These are phyloP conservation scores for Rhyacophila brunnea DNA, from an alignment of 1,140 invertebrate genomes.

Conservation along the genomic window DNA sequence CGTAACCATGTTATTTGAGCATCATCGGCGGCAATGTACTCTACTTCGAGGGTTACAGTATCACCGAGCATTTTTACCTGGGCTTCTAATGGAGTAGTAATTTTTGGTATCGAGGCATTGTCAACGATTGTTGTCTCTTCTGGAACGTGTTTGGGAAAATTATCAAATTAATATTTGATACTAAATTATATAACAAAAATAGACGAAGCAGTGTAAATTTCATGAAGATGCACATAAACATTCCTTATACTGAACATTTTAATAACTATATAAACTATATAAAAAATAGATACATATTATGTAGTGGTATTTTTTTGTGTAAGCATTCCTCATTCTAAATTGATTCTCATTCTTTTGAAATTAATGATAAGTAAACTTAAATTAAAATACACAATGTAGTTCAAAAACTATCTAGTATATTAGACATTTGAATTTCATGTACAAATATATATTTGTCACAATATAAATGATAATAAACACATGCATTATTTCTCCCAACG, in stretches of 20 bases:
- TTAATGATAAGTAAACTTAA: constrained; percentile 17
- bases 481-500: too few relatives aligned
- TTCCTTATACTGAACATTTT: too few relatives aligned
- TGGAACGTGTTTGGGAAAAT: constrained; percentile 30
- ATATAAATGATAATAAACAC: too few relatives aligned
- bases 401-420: constrained; percentile 31
- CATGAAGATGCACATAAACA: too few relatives aligned
- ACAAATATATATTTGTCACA: too few relatives aligned
- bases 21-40: constrained; percentile 67
- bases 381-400: neutral
- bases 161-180: too few relatives aligned
- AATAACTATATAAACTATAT: too few relatives aligned
- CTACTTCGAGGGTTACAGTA: constrained; percentile 44
- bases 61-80: constrained; percentile 61
- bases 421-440: too few relatives aligned
- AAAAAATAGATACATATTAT: too few relatives aligned
- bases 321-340: neutral
- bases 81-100: constrained; percentile 67
- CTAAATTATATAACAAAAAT: too few relatives aligned
- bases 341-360: constrained; percentile 37
- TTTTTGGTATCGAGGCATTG: constrained; percentile 53
- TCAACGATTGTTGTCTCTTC: constrained; percentile 26
- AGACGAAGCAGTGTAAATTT: too few relatives aligned
- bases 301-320: too few relatives aligned
- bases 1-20: constrained; percentile 84